phyloP scores from a whole-genome alignment of 2,888 invertebrate genomes.

The Endotricha flammealis region DNA sequence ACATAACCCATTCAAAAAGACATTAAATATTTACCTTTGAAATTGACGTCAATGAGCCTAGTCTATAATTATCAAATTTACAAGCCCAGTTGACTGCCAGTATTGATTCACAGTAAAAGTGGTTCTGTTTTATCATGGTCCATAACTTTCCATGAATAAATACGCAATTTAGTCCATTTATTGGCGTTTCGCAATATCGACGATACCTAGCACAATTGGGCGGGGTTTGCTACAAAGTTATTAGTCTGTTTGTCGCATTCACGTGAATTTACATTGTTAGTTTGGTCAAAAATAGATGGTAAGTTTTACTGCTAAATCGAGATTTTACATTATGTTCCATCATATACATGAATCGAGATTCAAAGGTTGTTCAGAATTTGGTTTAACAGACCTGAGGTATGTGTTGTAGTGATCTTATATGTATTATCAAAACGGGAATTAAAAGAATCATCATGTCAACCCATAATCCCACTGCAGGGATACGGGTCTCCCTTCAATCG shows the following conservation, averaged over 20 bases:
- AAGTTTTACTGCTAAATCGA: no score
- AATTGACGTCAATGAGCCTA: conserved; percentile 5
- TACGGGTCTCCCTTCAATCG: no score
- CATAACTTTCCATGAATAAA: conserved; percentile 60
- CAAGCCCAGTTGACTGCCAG: conserved; percentile 11
- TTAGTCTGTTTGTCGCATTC: not conserved
- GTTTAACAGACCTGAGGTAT: no score
- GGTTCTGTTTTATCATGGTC: conserved; percentile 49
- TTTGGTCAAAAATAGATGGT: no score
- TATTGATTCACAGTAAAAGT: conserved; percentile 60
- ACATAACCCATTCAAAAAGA: no score
- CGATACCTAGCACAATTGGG: not conserved
- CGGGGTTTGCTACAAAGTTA: not conserved
- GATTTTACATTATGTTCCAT: no score
- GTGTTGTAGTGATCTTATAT: no score
- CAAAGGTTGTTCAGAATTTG: no score
- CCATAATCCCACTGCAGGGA: no score
- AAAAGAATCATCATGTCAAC: no score
- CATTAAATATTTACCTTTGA: not conserved
- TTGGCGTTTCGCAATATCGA: conserved; percentile 21
- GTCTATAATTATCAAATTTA: conserved; percentile 5
- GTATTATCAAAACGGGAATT: no score
- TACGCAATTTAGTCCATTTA: conserved; percentile 55
- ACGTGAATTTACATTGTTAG: not conserved
- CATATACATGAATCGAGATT: no score